phyloP scores from a whole-genome alignment of 2,113 vertebrate genomes.

The Chionomys nivalis region DNA sequence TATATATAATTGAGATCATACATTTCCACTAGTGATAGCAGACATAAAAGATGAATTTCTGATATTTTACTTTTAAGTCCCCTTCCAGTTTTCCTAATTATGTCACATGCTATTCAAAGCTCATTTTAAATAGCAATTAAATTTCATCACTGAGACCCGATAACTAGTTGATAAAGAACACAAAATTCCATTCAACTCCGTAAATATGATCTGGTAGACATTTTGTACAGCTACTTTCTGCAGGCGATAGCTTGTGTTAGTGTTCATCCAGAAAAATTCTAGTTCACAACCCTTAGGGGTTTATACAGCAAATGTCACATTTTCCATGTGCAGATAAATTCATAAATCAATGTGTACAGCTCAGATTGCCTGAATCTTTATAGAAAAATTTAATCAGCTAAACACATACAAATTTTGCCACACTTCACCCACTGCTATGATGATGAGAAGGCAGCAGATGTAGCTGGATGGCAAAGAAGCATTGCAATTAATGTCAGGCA shows the following conservation, averaged over 20 bases:
- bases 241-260: not conserved
- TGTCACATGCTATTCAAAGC: not conserved
- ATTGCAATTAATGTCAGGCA: constrained; percentile 50
- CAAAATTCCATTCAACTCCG: constrained; percentile 46
- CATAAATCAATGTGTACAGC: constrained; percentile 60
- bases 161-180: constrained; percentile 32
- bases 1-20: not conserved
- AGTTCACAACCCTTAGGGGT: constrained; percentile 3
- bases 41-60: not conserved
- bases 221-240: constrained; percentile 57
- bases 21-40: constrained; percentile 10
- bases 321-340: constrained; percentile 66
- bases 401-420: constrained; percentile 64
- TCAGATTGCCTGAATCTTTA: constrained; percentile 46
- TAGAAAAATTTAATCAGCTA: constrained; percentile 21
- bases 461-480: constrained; percentile 47
- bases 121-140: constrained; percentile 37
- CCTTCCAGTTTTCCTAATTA: constrained; percentile 12
- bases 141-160: not conserved
- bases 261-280: constrained; percentile 61
- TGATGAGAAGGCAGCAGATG: constrained; percentile 47
- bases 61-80: constrained; percentile 51
- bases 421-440: constrained; percentile 50
- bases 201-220: constrained; percentile 36
- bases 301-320: constrained; percentile 62